These are phyloP conservation scores for Datnioides undecimradiatus DNA, from an alignment of 2,113 vertebrate genomes.

Conservation along the genomic window DNA sequence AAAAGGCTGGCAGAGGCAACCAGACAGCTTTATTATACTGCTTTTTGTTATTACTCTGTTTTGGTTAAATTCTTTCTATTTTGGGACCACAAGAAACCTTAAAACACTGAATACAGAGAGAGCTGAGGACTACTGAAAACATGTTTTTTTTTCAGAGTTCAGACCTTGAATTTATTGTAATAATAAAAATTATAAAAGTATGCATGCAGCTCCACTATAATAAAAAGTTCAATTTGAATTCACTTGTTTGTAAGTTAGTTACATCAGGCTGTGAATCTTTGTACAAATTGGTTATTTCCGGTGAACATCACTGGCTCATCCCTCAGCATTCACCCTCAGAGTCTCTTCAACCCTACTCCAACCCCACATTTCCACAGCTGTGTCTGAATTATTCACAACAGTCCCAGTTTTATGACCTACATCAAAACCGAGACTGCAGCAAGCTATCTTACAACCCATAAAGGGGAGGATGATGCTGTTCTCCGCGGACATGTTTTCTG, in stretches of 20 bases:
- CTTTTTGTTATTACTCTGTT: not conserved
- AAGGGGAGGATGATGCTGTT: slow-evolving; percentile 38
- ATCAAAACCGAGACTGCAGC: slow-evolving; percentile 68
- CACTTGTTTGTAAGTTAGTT: not conserved
- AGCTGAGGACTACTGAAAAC: not conserved
- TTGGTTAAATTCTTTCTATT: not conserved
- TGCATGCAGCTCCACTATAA: not conserved
- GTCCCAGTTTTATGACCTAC: slow-evolving; percentile 82
- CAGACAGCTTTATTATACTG: not conserved
- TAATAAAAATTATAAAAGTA: too few relatives aligned
- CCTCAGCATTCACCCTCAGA: slow-evolving; percentile 11
- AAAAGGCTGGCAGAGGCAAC: not conserved
- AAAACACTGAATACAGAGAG: not conserved
- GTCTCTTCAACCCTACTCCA: slow-evolving; percentile 50
- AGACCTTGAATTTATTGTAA: not conserved
- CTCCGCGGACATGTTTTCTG: slow-evolving; percentile 24
- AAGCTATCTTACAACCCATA: slow-evolving; percentile 33
- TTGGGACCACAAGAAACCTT: not conserved
- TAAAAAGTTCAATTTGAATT: not conserved
- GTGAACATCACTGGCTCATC: slow-evolving; percentile 22
- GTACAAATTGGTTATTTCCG: slow-evolving; percentile 19
- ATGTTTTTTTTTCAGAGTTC: not conserved
- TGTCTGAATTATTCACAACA: slow-evolving; percentile 82
- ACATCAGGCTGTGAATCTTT: not conserved
- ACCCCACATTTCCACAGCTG: slow-evolving; percentile 62